Conservation (phyloP, 2,113 vertebrate genomes). For the Bagarius yarrelli region DNA sequence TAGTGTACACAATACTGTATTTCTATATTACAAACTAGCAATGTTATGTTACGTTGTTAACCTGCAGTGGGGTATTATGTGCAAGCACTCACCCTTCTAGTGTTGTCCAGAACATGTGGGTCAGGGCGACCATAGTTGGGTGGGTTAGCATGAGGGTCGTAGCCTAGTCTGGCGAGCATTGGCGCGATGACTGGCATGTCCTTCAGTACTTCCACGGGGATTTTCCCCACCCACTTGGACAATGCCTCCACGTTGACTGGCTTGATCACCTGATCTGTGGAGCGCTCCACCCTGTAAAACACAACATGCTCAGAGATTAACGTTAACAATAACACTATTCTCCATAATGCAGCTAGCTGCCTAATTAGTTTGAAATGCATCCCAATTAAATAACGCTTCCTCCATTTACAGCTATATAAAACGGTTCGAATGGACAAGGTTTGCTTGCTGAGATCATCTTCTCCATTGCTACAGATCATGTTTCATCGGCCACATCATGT, state of each 20-base stretch:
- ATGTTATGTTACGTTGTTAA: no score
- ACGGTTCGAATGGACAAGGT: constrained; percentile 28
- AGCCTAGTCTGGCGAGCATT: constrained; percentile 92
- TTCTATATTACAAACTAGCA: not conserved
- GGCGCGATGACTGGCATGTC: constrained; percentile 93
- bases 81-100: constrained; percentile 83
- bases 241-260: constrained; percentile 93
- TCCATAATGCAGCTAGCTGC: constrained; percentile 3
- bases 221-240: constrained; percentile 97
- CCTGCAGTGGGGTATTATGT: not conserved
- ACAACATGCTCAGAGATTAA: constrained; percentile 12
- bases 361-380: constrained; percentile 49
- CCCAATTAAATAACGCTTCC: constrained; percentile 50
- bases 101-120: constrained; percentile 91
- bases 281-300: constrained; percentile 85
- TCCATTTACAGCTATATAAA: constrained; percentile 29
- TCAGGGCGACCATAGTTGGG: constrained; percentile 94
- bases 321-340: not conserved
- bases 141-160: constrained; percentile 91
- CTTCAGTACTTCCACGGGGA: constrained; percentile 86
- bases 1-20: no score
- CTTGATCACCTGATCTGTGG: constrained; percentile 97
- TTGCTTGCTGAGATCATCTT: constrained; percentile 31
- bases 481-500: constrained; percentile 14
- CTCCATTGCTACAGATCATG: constrained; percentile 18